Percentiles rank a stretch among this genome's conserved stretches.
phyloP scores from a whole-genome alignment of 2,797 vertebrate genomes.

The Alosa sapidissima region DNA sequence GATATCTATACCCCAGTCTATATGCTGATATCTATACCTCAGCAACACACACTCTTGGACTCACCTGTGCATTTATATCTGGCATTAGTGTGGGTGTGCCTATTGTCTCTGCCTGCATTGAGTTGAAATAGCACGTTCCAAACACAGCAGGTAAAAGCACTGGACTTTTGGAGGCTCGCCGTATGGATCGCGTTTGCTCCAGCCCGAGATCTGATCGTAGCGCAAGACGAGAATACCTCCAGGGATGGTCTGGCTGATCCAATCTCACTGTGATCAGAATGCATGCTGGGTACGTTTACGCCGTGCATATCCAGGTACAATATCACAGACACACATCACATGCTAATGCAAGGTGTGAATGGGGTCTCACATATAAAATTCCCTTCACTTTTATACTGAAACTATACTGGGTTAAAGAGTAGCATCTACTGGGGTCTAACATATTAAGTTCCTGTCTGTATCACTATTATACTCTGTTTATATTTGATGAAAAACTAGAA shows the following conservation, averaged over 20 bases:
- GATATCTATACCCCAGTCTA: not conserved
- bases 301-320: not conserved
- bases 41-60: not conserved
- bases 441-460: not conserved
- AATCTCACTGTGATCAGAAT: not conserved
- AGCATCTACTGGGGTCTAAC: not conserved
- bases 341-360: not conserved
- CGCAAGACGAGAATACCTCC: not conserved
- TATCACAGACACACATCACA: not conserved
- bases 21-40: constrained; percentile 15
- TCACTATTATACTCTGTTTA: not conserved
- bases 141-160: not conserved
- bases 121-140: not conserved
- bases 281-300: not conserved
- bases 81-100: not conserved
- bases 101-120: not conserved
- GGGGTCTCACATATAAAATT: not conserved
- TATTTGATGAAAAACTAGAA: not conserved
- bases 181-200: not conserved
- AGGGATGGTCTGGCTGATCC: not conserved
- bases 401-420: no score
- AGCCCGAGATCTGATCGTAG: not conserved
- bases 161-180: not conserved
- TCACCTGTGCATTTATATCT: constrained; percentile 1
- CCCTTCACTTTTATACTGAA: not conserved